phyloP scores from a whole-genome alignment of 2,888 invertebrate genomes.

The Dorcus parallelipipedus region DNA sequence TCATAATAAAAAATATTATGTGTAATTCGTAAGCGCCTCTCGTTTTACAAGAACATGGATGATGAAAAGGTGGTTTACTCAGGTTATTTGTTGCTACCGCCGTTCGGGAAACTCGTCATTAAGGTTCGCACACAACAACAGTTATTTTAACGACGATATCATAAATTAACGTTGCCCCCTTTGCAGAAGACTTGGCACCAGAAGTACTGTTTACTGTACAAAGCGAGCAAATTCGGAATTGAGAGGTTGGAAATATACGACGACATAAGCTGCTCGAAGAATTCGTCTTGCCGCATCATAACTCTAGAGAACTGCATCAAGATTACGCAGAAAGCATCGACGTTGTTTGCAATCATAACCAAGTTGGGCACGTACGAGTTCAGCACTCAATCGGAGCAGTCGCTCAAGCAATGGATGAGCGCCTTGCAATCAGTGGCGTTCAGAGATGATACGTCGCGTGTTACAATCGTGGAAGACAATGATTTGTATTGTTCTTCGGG shows the following conservation, averaged over 20 bases:
- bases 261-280: conserved; percentile 57
- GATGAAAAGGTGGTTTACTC: conserved; percentile 70
- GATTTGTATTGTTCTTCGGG: conserved; percentile 85
- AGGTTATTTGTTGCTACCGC: conserved; percentile 76
- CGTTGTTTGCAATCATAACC: conserved; percentile 66
- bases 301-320: conserved; percentile 86
- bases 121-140: conserved; percentile 51
- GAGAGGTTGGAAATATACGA: conserved; percentile 84
- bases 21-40: conserved; percentile 1
- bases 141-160: background rate
- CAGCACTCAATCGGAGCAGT: conserved; percentile 65
- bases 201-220: conserved; percentile 73
- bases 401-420: conserved; percentile 73
- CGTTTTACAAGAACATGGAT: conserved; percentile 55
- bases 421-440: conserved; percentile 81
- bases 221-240: conserved; percentile 80
- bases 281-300: conserved; percentile 68
- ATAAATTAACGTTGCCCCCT: conserved; percentile 18
- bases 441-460: conserved; percentile 59
- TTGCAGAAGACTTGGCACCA: conserved; percentile 83
- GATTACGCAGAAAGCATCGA: conserved; percentile 64
- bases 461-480: conserved; percentile 77
- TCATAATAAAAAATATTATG: conserved; percentile 4
- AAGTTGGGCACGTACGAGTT: conserved; percentile 62
- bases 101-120: conserved; percentile 74